Percentiles rank a stretch among this genome's conserved stretches.
Evolutionary conservation across 2,797 vertebrate species (phyloP).

Genomic region (Pipistrellus nathusii): DNA sequence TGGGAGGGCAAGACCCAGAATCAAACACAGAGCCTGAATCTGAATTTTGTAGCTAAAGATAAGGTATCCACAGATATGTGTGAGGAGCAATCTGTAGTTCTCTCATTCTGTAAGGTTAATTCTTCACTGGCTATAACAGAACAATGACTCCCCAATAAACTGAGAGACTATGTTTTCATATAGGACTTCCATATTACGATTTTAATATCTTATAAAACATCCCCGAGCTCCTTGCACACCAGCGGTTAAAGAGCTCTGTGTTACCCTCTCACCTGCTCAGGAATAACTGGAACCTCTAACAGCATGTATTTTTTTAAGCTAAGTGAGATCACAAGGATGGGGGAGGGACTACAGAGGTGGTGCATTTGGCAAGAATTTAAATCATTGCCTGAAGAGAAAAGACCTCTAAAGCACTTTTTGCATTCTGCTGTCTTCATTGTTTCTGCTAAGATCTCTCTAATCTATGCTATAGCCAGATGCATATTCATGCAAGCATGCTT

Average conservation of each 20-base stretch:
- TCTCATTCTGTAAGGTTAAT: neutral
- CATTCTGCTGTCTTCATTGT: neutral
- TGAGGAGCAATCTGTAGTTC: neutral
- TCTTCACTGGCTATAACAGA: constrained; percentile 20
- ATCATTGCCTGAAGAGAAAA: constrained; percentile 54
- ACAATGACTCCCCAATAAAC: constrained; percentile 70
- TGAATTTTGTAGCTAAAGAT: neutral
- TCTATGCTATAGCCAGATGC: neutral
- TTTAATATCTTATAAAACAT: constrained; percentile 66
- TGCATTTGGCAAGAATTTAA: constrained; percentile 70
- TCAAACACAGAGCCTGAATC: neutral
- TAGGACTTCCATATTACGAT: constrained; percentile 64
- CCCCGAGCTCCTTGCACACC: constrained; percentile 7
- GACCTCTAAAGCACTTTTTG: neutral
- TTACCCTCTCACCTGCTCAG: constrained; percentile 53
- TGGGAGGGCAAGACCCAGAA: neutral
- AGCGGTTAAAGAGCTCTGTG: neutral
- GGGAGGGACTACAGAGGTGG: constrained; percentile 44
- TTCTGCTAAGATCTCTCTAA: neutral
- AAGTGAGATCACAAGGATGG: constrained; percentile 30
- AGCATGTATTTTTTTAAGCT: constrained; percentile 47
- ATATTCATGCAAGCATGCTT: neutral
- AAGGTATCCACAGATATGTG: neutral
- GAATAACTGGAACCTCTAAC: constrained; percentile 26
- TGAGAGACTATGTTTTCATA: constrained; percentile 57